Evolutionary conservation across 2,113 vertebrate species (phyloP).

Genomic region (Nycticorax nycticorax): DNA sequence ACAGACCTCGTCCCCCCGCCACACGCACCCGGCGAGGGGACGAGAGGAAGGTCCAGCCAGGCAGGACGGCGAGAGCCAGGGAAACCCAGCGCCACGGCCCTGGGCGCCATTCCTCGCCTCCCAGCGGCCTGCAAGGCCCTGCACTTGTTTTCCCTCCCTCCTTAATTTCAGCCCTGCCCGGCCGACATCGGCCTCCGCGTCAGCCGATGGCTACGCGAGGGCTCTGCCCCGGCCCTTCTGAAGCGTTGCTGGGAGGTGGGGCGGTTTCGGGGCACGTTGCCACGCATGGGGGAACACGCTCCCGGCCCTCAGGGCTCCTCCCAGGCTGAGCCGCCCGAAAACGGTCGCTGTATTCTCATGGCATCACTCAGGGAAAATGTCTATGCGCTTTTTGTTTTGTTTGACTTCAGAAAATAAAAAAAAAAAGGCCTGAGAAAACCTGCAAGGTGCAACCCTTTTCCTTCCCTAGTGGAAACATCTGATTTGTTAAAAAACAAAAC

Average conservation of each 20-base stretch:
- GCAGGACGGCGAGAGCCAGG: neutral
- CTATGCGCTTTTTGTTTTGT: neutral
- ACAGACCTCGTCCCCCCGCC: neutral
- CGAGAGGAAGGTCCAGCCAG: fast-evolving
- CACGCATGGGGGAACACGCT: neutral
- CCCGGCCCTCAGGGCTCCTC: neutral
- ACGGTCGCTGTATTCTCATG: fast-evolving
- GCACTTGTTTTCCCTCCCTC: neutral
- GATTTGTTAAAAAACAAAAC: neutral
- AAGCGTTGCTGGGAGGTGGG: neutral
- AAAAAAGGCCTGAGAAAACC: neutral
- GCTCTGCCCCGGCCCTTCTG: neutral
- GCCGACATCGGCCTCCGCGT: neutral
- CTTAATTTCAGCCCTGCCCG: neutral
- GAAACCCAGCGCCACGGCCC: neutral
- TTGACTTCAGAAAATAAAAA: neutral
- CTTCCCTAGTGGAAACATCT: neutral
- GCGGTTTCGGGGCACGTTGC: neutral
- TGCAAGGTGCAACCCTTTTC: neutral
- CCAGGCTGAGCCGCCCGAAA: neutral
- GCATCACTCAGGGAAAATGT: neutral
- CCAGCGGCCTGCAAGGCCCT: fast-evolving
- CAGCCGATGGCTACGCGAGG: fast-evolving
- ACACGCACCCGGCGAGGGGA: fast-evolving
- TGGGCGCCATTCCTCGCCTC: neutral